Conservation (phyloP, 1,140 invertebrate genomes). For the Pomacea maculata region DNA sequence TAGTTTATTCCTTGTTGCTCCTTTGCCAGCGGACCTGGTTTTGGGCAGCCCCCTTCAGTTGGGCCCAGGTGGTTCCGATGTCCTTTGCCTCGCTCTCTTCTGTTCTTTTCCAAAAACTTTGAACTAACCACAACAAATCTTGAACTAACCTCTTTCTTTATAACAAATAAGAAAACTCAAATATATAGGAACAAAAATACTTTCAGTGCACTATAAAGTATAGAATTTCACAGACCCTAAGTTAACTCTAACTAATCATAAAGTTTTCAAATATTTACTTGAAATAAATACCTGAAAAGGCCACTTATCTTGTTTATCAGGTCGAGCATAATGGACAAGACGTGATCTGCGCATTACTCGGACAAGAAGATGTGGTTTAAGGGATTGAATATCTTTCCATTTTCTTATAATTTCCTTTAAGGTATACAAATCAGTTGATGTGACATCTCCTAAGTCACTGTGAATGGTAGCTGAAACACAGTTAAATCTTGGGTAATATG, state of each 20-base stretch:
- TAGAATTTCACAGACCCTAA: neutral
- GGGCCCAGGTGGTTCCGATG: too few relatives aligned
- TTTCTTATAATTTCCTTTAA: constrained; percentile 36
- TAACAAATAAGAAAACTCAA: too few relatives aligned
- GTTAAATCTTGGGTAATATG: neutral
- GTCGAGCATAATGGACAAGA: constrained; percentile 42
- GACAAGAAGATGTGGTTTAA: constrained; percentile 37
- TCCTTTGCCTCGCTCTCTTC: too few relatives aligned
- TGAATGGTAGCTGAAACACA: neutral
- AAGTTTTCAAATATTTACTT: too few relatives aligned
- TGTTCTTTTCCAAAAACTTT: too few relatives aligned
- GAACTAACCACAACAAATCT: too few relatives aligned
- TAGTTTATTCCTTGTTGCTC: too few relatives aligned
- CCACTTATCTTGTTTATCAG: constrained; percentile 40
- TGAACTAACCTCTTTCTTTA: too few relatives aligned
- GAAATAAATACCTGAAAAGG: constrained; percentile 41
- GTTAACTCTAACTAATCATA: neutral
- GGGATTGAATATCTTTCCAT: constrained; percentile 20
- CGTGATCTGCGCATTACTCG: constrained; percentile 35
- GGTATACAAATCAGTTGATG: constrained; percentile 24
- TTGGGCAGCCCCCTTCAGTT: too few relatives aligned
- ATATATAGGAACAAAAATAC: too few relatives aligned
- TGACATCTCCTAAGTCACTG: constrained; percentile 1
- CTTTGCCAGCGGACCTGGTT: too few relatives aligned
- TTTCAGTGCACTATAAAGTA: too few relatives aligned